phyloP scores from a whole-genome alignment of 2,888 invertebrate genomes.

The Ptychoptera albimana region DNA sequence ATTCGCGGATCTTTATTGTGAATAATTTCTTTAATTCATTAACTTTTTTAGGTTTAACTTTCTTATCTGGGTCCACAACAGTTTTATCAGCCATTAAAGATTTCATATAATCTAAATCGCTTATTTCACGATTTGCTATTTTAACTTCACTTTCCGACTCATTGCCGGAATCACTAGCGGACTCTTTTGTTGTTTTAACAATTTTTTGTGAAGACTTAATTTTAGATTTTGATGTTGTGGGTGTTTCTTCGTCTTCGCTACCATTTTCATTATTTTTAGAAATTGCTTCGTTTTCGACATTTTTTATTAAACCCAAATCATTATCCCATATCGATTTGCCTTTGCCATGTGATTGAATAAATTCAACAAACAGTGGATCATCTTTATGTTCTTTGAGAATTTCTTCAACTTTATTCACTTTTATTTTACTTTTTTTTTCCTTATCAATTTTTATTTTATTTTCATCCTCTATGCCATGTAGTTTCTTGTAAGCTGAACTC shows the following conservation, averaged over 20 bases:
- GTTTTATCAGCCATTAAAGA: constrained; percentile 16
- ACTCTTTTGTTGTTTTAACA: constrained; percentile 14
- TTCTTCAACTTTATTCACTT: constrained; percentile 35
- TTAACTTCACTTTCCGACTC: constrained; percentile 26
- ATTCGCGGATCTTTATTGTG: constrained; percentile 57
- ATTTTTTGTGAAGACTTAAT: constrained; percentile 6
- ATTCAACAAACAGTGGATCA: constrained; percentile 81
- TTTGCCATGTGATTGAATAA: constrained; percentile 66
- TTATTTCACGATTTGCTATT: constrained; percentile 40
- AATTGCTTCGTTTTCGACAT: constrained; percentile 7
- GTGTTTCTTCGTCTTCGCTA: constrained; percentile 9
- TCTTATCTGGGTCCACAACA: constrained; percentile 19
- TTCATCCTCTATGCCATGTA: constrained; percentile 28
- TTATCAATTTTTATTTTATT: constrained; percentile 18
- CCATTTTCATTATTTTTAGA: not conserved
- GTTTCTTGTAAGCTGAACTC: constrained; percentile 46
- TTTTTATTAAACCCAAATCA: constrained; percentile 27
- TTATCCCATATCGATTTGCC: constrained; percentile 37
- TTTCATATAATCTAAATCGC: constrained; percentile 71
- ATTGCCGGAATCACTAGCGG: constrained; percentile 6
- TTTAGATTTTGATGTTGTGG: not conserved
- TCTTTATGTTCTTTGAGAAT: constrained; percentile 62
- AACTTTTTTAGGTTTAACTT: constrained; percentile 21
- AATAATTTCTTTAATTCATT: constrained; percentile 25
- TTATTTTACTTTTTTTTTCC: constrained; percentile 15